phyloP scores from a whole-genome alignment of 2,797 vertebrate genomes.

The Enoplosus armatus region DNA sequence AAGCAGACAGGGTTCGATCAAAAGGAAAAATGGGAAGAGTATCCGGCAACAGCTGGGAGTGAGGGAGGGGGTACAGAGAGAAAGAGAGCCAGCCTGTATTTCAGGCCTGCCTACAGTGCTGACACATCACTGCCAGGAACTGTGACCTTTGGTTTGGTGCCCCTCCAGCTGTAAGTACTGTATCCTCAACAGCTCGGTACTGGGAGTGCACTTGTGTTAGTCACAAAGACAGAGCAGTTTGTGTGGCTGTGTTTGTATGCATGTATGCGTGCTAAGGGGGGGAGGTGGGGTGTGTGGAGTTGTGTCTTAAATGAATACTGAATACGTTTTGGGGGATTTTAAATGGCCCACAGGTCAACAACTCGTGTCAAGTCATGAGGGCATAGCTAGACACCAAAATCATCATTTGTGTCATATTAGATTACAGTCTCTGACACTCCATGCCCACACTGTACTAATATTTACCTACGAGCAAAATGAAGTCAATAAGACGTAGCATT shows the following conservation, averaged over 20 bases:
- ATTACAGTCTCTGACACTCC: neutral
- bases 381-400: neutral
- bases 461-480: neutral
- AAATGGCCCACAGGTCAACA: neutral
- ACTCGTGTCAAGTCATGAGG: neutral
- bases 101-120: conserved; percentile 75
- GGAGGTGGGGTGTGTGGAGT: neutral
- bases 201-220: conserved; percentile 1
- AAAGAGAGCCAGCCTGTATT: conserved; percentile 68
- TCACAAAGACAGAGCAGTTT: neutral
- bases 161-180: conserved; percentile 48
- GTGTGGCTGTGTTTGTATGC: neutral
- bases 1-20: conserved; percentile 69
- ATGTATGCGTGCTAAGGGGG: neutral
- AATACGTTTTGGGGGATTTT: too few species aligned
- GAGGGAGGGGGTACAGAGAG: conserved; percentile 32
- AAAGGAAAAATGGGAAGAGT: conserved; percentile 75
- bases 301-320: neutral
- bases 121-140: conserved; percentile 78
- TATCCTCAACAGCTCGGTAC: conserved; percentile 33
- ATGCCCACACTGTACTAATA: neutral
- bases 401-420: neutral
- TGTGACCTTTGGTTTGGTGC: conserved; percentile 79
- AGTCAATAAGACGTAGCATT: neutral
- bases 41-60: conserved; percentile 76